Percentiles rank a stretch among this genome's conserved stretches.
Conservation (phyloP, 2,113 vertebrate species). For the Archilochus colubris region DNA sequence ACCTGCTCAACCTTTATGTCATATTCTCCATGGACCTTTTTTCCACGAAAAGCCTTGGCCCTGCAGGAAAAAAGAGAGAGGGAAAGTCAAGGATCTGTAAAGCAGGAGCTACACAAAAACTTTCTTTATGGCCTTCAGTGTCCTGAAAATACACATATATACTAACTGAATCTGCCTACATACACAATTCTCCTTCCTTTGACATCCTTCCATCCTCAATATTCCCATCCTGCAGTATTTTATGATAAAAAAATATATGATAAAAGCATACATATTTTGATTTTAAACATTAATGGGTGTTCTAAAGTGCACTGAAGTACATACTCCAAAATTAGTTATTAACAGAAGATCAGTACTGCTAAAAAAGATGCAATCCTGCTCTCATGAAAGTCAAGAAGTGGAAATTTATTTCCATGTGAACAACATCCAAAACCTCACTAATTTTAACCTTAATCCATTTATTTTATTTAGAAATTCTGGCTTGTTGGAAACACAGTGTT, state of each 20-base stretch:
- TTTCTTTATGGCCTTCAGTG: neutral
- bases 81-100: neutral
- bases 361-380: neutral
- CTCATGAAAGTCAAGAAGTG: neutral
- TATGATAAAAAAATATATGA: neutral
- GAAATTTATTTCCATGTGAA: neutral
- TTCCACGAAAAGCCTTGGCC: conserved; percentile 94
- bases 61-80: conserved; percentile 72
- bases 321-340: neutral
- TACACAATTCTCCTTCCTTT: neutral
- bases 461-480: neutral
- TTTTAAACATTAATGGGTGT: neutral
- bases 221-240: neutral
- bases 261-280: neutral
- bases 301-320: neutral
- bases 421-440: no score
- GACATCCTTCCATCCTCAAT: neutral
- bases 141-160: neutral
- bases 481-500: neutral
- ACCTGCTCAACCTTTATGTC: conserved; percentile 98
- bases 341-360: neutral
- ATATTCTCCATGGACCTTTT: conserved; percentile 93
- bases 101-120: neutral
- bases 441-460: accelerated
- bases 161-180: neutral